phyloP scores from a whole-genome alignment of 2,797 vertebrate genomes.

The Ibycter americanus region DNA sequence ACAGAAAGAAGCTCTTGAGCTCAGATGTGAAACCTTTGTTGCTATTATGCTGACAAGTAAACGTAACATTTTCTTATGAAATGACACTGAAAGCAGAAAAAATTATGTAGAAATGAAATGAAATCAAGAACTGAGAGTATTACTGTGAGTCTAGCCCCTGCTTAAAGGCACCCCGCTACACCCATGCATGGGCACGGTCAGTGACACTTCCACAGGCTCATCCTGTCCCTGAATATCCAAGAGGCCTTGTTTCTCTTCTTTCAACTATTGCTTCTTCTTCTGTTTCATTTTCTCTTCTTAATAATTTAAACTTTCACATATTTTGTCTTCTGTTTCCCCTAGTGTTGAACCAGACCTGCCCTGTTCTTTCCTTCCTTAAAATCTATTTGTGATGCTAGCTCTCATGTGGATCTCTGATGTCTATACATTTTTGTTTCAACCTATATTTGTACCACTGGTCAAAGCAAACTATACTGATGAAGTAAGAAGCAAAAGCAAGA shows the following conservation, averaged over 20 bases:
- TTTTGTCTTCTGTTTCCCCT: neutral
- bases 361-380: neutral
- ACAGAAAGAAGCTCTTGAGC: neutral
- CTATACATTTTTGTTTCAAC: neutral
- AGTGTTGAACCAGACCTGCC: neutral
- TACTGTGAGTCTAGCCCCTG: neutral
- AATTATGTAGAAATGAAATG: neutral
- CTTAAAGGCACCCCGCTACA: neutral
- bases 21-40: accelerated
- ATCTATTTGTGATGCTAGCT: neutral
- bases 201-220: neutral
- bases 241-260: neutral
- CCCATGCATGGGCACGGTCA: neutral
- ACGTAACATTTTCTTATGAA: neutral
- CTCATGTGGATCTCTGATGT: neutral
- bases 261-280: neutral
- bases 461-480: neutral
- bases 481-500: neutral
- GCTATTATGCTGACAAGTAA: neutral
- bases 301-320: neutral
- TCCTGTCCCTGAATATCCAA: neutral
- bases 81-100: neutral
- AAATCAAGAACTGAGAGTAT: neutral
- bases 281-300: neutral
- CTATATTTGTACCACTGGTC: neutral